Evolutionary conservation across 2,113 vertebrate genomes (phyloP), one percentile per base, ranked within the genome.

Genomic region (Motacilla alba): DNA sequence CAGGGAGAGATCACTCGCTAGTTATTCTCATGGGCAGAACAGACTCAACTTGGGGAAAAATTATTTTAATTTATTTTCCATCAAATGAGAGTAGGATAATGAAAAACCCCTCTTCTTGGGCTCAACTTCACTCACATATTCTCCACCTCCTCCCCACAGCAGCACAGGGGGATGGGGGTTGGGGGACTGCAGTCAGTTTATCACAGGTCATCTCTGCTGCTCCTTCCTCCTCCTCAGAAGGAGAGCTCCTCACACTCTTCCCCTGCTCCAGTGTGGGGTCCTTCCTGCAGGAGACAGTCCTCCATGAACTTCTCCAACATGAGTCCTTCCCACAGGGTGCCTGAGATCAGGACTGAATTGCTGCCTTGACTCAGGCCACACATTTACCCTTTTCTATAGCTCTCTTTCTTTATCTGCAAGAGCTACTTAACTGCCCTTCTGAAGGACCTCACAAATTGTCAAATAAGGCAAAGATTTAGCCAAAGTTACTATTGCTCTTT

Each of bases 101-200:
- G 13, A 21, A 67, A 56, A 41, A 30, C 8, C 16, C 10, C 41
- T 63, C 50, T 30, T 56, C 6, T 49, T 58, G 16, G 35, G 20
- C 20, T 75, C 52, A 75, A 2, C 24, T 75, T 66, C 15, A 56
- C 20, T 58, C 19, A 20, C 20, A 5, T n/a, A 30, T 16, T 47
- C 35, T 74, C 8, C 8, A 24, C 15, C 30, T 66, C 10, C 20
- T 67, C 35, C 35, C 16, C 0, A 0, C 43, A 58, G 44, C 3
- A 30, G 13, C 3, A 8, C 35, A 49, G 24, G 43, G 35, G 10
- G 30, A 28, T 3, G 10, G 12, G 39, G 10, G 3, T 0, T 13
- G 15, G 12, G n/a, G 30, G 6, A 30, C 24, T 75, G 43, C 70
- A 35, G 15, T 43, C 52, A 49, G 10, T 49, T 67, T 30, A 35